These are phyloP conservation scores for Macrophya annulata DNA, from an alignment of 2,888 invertebrate species.

Conservation along the genomic window DNA sequence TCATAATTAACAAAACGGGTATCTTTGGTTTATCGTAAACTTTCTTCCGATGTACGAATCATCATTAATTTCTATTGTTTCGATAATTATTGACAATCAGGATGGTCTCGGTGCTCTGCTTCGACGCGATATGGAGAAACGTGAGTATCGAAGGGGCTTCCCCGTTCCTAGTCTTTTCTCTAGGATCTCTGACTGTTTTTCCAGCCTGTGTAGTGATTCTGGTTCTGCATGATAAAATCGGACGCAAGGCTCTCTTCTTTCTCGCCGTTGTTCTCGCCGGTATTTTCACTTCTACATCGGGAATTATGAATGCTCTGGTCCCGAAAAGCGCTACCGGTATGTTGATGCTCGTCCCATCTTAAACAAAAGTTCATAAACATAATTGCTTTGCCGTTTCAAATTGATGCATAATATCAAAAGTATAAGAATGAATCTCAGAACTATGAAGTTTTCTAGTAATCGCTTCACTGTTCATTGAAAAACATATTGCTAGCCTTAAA, in stretches of 20 bases:
- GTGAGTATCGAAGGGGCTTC: conserved; percentile 82
- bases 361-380: no score
- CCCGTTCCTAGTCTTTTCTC: conserved; percentile 82
- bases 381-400: no score
- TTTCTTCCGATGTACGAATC: neutral
- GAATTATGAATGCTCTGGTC: conserved; percentile 77
- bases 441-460: no score
- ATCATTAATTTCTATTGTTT: neutral
- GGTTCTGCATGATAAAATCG: conserved; percentile 77
- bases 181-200: conserved; percentile 82
- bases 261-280: conserved; percentile 81
- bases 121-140: conserved; percentile 83
- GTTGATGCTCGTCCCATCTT: no score
- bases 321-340: conserved; percentile 62
- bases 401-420: no score
- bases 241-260: conserved; percentile 82
- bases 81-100: conserved; percentile 69
- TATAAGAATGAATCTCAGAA: no score
- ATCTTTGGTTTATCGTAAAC: no score
- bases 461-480: no score
- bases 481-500: no score
- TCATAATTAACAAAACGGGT: no score
- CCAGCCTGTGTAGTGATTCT: conserved; percentile 82
- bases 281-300: conserved; percentile 80
- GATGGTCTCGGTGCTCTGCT: conserved; percentile 83